A percentile compares a stretch with the other conserved stretches of the same genome.
Evolutionary conservation across 35 echinoderm and acorn worm genomes (phyloP).

Genomic region (Holothuria glaberrima): DNA sequence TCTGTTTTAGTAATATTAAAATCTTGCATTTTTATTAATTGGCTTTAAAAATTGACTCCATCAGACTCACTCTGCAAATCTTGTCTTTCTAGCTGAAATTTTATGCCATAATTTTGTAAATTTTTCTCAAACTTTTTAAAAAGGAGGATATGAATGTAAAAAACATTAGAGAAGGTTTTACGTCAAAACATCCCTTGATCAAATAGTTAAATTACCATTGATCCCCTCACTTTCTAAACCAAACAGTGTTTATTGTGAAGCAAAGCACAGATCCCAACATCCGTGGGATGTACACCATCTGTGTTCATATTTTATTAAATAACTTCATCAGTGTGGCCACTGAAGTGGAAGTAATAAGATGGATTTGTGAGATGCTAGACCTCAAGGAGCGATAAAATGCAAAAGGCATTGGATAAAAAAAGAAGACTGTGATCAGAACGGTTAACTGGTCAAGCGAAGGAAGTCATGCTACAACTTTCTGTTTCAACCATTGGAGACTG

Average conservation of each 20-base stretch:
- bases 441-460: slow-evolving; percentile 41
- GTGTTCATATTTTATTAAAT: slow-evolving; percentile 52
- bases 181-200: slow-evolving; percentile 18
- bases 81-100: no score
- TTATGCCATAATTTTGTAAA: no score
- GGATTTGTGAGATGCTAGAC: slow-evolving; percentile 19
- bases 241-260: slow-evolving; percentile 7
- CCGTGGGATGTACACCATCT: slow-evolving; percentile 21
- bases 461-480: background rate
- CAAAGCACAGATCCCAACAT: background rate
- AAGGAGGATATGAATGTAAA: no score
- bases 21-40: no score
- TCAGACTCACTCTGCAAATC: no score
- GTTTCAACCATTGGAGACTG: background rate
- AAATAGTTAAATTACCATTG: slow-evolving; percentile 37
- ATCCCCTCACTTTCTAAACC: background rate
- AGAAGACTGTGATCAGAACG: slow-evolving; percentile 7
- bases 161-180: no score
- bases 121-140: no score
- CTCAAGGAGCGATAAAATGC: slow-evolving; percentile 6
- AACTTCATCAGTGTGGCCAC: slow-evolving; percentile 23
- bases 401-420: slow-evolving; percentile 5
- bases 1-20: no score
- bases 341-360: slow-evolving; percentile 39
- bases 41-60: no score